Percentiles rank a stretch among this genome's conserved stretches.
Conservation (phyloP, 2,797 vertebrate genomes). For the Macropodus opercularis region DNA sequence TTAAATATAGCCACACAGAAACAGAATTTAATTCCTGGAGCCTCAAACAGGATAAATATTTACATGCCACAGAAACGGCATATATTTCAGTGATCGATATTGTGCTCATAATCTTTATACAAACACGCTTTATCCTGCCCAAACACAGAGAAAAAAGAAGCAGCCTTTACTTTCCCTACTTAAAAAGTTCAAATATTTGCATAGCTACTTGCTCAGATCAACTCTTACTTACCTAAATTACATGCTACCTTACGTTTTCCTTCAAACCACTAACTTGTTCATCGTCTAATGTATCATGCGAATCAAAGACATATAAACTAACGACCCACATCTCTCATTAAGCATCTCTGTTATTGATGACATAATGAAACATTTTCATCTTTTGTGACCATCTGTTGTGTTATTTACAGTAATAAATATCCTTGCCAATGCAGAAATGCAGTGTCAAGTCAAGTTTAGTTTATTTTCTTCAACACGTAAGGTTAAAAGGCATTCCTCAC, state of each 20-base stretch:
- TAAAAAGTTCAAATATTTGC: conserved; percentile 19
- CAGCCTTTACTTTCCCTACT: not conserved
- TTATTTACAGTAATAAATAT: conserved; percentile 1
- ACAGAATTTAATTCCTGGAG: conserved; percentile 1
- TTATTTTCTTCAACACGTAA: not conserved
- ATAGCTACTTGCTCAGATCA: not conserved
- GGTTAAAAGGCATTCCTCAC: not conserved
- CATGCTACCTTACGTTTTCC: conserved; percentile 44
- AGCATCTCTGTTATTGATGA: conserved; percentile 4
- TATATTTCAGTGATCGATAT: conserved; percentile 6
- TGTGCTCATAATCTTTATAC: conserved; percentile 5
- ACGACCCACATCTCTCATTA: conserved; percentile 12
- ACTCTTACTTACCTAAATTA: conserved; percentile 23
- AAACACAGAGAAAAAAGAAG: conserved; percentile 7
- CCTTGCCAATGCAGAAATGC: conserved; percentile 9
- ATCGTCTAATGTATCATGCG: conserved; percentile 14
- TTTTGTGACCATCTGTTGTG: conserved; percentile 36
- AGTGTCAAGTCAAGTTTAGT: not conserved
- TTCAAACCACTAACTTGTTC: conserved; percentile 45
- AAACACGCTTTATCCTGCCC: conserved; percentile 10
- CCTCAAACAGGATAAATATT: conserved; percentile 44
- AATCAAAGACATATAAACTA: conserved; percentile 47
- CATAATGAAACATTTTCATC: not conserved
- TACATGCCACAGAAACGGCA: conserved; percentile 9
- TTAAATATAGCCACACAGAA: conserved; percentile 37